Evolutionary conservation across 35 echinoderm and acorn worm species (phyloP), one percentile per base, ranked within the genome.

Genomic region (Nesometra sesokonis): DNA sequence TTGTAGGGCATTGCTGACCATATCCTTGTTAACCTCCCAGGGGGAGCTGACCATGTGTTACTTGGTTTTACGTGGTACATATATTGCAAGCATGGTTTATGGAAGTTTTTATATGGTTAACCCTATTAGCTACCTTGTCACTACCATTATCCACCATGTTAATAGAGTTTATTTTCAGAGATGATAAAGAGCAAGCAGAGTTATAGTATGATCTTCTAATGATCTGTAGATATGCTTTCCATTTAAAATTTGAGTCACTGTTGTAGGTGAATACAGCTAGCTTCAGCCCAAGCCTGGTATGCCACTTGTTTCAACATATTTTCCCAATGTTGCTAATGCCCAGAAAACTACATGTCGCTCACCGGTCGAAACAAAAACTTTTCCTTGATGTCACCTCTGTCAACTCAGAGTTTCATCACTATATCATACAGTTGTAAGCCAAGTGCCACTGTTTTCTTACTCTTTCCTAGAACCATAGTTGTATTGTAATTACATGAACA

Each of bases 331-430:
- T 83, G 34, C 37, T 11, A 83, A 29, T 37, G 81, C 32, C n/a
- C 34, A 30, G 15, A 83, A 37, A 5, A 83, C 81, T 37, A 38
- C 37, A 39, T 83, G 81, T 30, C 37, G 81, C 37, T 83, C 81
- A 37, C 81, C 81, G 37, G 34, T 35, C 81, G 35, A 34, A 83
- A 39, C 7, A 83, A 5, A 23, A 57, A 78, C 32, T 87, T 8
- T 23, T 83, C 30, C 21, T 87, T 78, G 27, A 57, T 77, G 67
- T 87, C 85, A 78, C 78, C 85, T 87, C 85, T 78, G 19, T 52
- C 34, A 57, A 87, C 36, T n/a, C 36, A 32, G 3, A 87, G 34
- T 76, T 87, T 31, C 36, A 34, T 87, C 29, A 32, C 85, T 15
- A 34, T 34, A 34, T 78, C 35, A 78, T 87, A 87, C 34, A 87